A percentile compares a stretch with the other conserved stretches of the same genome.
Evolutionary conservation across 1,140 invertebrate species (phyloP).

Genomic region (Saxidomus purpurata): DNA sequence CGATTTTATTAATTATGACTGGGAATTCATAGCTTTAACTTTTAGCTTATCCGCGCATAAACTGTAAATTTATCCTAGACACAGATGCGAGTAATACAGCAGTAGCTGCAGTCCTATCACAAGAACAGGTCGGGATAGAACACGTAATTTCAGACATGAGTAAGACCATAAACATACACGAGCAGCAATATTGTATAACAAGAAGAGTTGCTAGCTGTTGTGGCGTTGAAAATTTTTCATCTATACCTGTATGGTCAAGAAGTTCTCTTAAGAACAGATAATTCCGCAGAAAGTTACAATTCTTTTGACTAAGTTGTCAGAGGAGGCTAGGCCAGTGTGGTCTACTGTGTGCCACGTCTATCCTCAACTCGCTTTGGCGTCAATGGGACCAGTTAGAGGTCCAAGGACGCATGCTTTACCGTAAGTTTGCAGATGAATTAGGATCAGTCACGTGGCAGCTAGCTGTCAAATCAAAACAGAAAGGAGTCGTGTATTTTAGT

Average conservation of each 20-base stretch:
- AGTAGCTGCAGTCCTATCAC: constrained; percentile 77
- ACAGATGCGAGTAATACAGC: constrained; percentile 86
- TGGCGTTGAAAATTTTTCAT: constrained; percentile 60
- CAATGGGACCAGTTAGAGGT: too few species aligned
- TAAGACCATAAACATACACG: constrained; percentile 44
- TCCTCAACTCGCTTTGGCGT: background rate
- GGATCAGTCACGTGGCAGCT: background rate
- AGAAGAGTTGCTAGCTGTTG: constrained; percentile 69
- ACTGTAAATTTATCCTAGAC: constrained; percentile 82
- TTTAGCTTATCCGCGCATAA: background rate
- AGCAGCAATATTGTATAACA: constrained; percentile 69
- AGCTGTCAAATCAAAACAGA: background rate
- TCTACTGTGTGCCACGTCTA: background rate
- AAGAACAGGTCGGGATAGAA: constrained; percentile 69
- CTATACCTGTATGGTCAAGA: constrained; percentile 65
- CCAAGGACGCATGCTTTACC: too few species aligned
- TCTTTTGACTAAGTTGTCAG: constrained; percentile 8
- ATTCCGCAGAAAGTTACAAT: constrained; percentile 71
- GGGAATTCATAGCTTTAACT: too few species aligned
- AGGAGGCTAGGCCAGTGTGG: background rate
- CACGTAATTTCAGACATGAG: constrained; percentile 65
- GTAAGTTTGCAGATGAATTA: too few species aligned
- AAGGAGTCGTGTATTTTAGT: background rate
- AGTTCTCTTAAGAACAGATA: constrained; percentile 70
- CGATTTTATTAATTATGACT: too few species aligned